Evolutionary conservation across 2,113 vertebrate species (phyloP).

Genomic region (Gallinago undulata): DNA sequence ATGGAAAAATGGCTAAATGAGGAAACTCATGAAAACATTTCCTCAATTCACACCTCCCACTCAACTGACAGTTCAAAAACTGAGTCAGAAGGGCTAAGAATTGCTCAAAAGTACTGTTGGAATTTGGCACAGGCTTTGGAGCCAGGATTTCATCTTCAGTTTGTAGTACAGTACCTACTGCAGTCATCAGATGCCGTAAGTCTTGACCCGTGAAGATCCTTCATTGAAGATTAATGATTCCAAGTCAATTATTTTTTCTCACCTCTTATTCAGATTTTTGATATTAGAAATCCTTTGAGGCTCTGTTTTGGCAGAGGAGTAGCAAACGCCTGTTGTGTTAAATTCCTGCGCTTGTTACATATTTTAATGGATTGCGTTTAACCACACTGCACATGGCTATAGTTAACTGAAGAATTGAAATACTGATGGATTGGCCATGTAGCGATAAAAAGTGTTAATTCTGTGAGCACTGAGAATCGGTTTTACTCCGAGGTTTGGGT

Average conservation of each 20-base stretch:
- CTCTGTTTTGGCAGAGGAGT: neutral
- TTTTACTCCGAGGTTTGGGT: neutral
- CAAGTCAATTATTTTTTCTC: neutral
- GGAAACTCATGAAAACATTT: conserved; percentile 65
- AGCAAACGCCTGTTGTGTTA: neutral
- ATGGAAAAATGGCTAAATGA: conserved; percentile 63
- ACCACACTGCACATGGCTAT: neutral
- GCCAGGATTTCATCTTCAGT: neutral
- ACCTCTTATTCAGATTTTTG: neutral
- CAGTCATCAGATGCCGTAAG: neutral
- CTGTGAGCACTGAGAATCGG: neutral
- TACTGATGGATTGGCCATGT: neutral
- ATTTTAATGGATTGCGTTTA: neutral
- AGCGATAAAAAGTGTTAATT: neutral
- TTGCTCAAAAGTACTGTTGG: conserved; percentile 57
- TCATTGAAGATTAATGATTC: neutral
- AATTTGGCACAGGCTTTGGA: conserved; percentile 40
- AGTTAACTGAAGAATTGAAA: neutral
- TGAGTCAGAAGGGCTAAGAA: conserved; percentile 63
- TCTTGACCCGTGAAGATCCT: neutral
- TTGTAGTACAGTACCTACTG: neutral
- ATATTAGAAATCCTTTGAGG: neutral
- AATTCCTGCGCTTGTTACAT: neutral
- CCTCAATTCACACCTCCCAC: conserved; percentile 64
- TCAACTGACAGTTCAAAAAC: conserved; percentile 66